Evolutionary conservation across 1,140 invertebrate species (phyloP), one percentile per base, ranked within the genome.

Genomic region (Platyscapa corneri): DNA sequence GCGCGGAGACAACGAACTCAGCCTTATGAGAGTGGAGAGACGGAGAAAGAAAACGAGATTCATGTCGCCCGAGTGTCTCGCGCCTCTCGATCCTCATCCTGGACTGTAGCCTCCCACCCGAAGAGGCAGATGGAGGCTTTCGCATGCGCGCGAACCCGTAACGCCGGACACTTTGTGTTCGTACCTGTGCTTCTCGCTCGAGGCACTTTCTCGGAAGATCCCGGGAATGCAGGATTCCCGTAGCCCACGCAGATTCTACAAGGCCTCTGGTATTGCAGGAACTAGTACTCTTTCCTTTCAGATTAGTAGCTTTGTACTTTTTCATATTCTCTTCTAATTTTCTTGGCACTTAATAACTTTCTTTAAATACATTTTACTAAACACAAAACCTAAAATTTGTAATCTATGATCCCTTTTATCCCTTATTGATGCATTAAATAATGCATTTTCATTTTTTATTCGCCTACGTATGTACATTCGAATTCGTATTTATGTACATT

Each of bases 191-290:
- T 74, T 3, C 23, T 74, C 14, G 37, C 34, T 83, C 34, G 70
- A 65, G 53, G 76, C 23, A 32, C 83, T 67, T 86, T 86, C 82
- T 83, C 46, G 79, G 86, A 86, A 86, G 77, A 84, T 86, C 56
- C 86, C 83, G 53, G 60, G 86, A 86, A 86, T 70, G 23, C 76
- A 72, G 83, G 49, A 56, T 84, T 60, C 76, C 76, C 83, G 12
- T 12, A 74, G 12, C 70, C 70, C 37, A 74, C 70, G 39, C 70
- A 74, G 37, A 74, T 42, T 70, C 8, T 37, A 37, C 12, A 18
- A 37, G 18, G 16, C 7, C 5, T 16, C 5, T 42, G 39, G 37
- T 37, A 18, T 42, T 42, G 70, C 34, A 67, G n/a, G n/a, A 34
- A 32, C 32, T 32, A 39, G 37, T 37, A 23, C 1, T 20, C 32